These are phyloP conservation scores for Natrix natrix DNA, from an alignment of 2,797 vertebrate genomes.

Conservation along the genomic window DNA sequence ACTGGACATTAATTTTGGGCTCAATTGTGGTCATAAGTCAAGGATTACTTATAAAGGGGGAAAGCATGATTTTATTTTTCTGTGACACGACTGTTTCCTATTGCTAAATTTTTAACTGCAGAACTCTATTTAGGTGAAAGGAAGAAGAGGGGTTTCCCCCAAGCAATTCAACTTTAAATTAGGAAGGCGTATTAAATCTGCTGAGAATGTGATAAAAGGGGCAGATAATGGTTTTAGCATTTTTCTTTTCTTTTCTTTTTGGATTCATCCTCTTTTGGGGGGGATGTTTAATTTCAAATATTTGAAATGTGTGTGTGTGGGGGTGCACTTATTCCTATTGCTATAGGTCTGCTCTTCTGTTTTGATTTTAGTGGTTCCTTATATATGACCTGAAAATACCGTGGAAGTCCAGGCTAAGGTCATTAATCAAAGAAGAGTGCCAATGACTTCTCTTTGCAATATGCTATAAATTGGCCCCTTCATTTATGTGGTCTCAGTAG, in stretches of 20 bases:
- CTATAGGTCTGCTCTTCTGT: background rate
- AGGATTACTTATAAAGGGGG: background rate
- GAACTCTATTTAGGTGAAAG: background rate
- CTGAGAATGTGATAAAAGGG: background rate
- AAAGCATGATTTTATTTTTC: background rate
- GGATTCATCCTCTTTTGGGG: background rate
- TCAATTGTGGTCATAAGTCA: background rate
- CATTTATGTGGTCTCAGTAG: background rate
- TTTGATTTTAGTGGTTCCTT: background rate
- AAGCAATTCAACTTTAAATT: background rate
- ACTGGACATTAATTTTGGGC: background rate
- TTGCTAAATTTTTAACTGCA: background rate
- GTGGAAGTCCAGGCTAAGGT: background rate
- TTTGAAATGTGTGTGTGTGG: background rate
- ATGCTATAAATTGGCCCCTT: background rate
- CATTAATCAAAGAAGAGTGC: background rate
- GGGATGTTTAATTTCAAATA: background rate
- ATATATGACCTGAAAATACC: background rate
- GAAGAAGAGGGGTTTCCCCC: background rate
- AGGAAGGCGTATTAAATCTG: background rate
- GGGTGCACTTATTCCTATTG: too few species aligned
- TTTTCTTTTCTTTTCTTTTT: background rate
- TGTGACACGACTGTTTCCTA: background rate
- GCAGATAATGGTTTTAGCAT: background rate
- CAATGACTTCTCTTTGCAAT: background rate